Evolutionary conservation across 1,140 invertebrate genomes (phyloP), one percentile per base, ranked within the genome.

Genomic region (Pseudachorutes palmiensis): DNA sequence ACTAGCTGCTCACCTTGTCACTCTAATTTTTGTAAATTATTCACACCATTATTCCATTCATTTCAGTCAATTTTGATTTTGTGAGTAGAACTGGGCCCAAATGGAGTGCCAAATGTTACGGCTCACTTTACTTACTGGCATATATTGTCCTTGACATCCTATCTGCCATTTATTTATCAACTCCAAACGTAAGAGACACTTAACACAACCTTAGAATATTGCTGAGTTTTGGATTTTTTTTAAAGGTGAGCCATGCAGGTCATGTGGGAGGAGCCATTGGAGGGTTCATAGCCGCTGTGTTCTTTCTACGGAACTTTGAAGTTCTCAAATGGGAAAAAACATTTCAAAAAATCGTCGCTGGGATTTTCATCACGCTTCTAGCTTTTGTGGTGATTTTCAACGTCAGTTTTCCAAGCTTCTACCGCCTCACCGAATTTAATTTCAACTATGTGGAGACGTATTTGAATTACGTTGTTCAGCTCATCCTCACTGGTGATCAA

Each of bases 181-280:
- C 9, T 45, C 36, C 36, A 45, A 12, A 12, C 19, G 36, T 45
- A 19, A 45, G 36, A 12, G 36, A 19, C 9, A 45, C 9, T 45
- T 45, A 9, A 45, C 36, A 45, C 36, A 12, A 12, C 19, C 19
- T 45, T 19, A 12, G 9, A 45, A 45, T 12, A 9, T 45, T 9
- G 9, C 36, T 45, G 9, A 45, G 9, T 45, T 45, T 19, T 12
- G 19, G 9, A 45, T 19, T 12, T 45, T 45, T 45, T 45, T 30
- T 28, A 16, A 49, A 61, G 9, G 59, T 41, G 9, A 32, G 49
- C 32, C 58, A 67, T 49, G 59, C 49, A 2, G 66, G 60, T 1
- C 66, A 67, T 63, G 24, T 63, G 45, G 66, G 66, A n/a, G 66
- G 66, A 19, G 66, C 66, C 28, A 22, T 67, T 33, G 41, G 58